phyloP scores from a whole-genome alignment of 1,140 invertebrate genomes.

The Tenebrio molitor region DNA sequence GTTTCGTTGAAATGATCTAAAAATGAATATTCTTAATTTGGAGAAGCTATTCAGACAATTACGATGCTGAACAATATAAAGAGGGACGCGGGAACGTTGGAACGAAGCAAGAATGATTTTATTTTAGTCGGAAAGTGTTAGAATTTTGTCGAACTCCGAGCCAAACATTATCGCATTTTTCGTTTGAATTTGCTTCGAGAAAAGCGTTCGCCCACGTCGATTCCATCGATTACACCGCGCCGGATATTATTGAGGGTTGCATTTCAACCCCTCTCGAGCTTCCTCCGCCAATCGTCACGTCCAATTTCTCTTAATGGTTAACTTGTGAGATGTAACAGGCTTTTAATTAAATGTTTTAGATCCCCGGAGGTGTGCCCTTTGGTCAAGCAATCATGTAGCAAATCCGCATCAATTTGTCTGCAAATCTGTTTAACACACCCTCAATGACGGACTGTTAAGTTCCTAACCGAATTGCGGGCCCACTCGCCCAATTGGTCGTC shows the following conservation, averaged over 20 bases:
- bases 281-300: constrained; percentile 30
- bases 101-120: too few relatives aligned
- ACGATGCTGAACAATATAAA: too few relatives aligned
- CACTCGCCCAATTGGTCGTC: constrained; percentile 18
- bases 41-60: too few relatives aligned
- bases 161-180: too few relatives aligned
- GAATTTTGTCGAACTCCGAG: too few relatives aligned
- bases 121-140: too few relatives aligned
- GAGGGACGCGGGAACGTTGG: too few relatives aligned
- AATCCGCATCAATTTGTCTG: constrained; percentile 58
- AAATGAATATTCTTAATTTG: too few relatives aligned
- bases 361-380: constrained; percentile 58
- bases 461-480: constrained; percentile 9
- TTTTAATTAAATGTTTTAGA: constrained; percentile 61
- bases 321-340: constrained; percentile 57
- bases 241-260: background rate
- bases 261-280: background rate
- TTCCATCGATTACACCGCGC: too few relatives aligned
- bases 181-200: too few relatives aligned
- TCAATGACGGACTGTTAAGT: constrained; percentile 14
- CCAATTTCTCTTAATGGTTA: constrained; percentile 55
- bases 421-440: constrained; percentile 55
- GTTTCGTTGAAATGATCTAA: too few relatives aligned
- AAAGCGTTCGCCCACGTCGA: too few relatives aligned
- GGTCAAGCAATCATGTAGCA: constrained; percentile 59